These are phyloP conservation scores for Paratilapia polleni DNA, from an alignment of 2,113 vertebrate species.

Conservation along the genomic window DNA sequence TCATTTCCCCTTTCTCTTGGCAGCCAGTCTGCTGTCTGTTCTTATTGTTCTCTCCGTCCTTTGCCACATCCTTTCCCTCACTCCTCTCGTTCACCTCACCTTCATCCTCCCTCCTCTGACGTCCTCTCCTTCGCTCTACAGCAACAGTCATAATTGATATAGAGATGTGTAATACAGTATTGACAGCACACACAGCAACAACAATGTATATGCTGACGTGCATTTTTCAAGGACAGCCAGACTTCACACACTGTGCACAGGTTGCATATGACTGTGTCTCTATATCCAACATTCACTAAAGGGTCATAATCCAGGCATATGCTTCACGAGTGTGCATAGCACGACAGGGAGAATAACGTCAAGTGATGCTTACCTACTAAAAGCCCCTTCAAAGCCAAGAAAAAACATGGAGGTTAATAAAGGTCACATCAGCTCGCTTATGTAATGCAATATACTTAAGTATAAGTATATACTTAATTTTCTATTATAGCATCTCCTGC, in stretches of 20 bases:
- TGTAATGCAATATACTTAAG: background rate
- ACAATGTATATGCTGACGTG: conserved; percentile 24
- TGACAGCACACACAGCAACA: conserved; percentile 31
- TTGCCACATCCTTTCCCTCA: background rate
- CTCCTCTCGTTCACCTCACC: conserved; percentile 21
- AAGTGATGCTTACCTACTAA: accelerated
- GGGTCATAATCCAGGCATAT: background rate
- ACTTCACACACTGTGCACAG: background rate
- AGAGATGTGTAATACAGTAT: conserved; percentile 1
- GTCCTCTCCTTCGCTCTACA: background rate
- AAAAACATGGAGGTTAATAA: background rate
- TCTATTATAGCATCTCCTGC: background rate
- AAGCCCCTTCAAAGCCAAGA: background rate
- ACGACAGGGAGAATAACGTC: accelerated
- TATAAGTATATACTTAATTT: background rate
- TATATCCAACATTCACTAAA: background rate
- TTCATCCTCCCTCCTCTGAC: conserved; percentile 13
- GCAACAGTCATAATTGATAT: conserved; percentile 20
- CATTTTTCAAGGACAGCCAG: conserved; percentile 37
- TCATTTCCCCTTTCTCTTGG: conserved; percentile 13
- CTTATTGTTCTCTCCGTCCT: conserved; percentile 27
- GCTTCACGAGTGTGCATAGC: background rate
- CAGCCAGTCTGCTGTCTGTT: conserved; percentile 2
- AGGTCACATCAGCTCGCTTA: background rate
- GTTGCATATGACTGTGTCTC: background rate